Conservation (phyloP, 1,140 invertebrate species). For the Drosophila prosaltans region DNA sequence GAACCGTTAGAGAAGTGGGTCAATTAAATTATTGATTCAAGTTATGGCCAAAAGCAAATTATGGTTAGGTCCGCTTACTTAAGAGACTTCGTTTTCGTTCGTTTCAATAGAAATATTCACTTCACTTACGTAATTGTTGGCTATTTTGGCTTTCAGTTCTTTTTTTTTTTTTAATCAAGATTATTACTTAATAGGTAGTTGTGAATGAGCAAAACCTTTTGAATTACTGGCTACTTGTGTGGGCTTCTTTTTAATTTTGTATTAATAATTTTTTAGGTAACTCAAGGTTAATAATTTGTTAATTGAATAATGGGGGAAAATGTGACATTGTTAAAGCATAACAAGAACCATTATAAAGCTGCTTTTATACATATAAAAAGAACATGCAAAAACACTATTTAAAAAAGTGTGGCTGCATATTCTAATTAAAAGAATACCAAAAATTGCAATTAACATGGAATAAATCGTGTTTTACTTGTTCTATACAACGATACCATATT, state of each 20-base stretch:
- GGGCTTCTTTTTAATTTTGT: background rate
- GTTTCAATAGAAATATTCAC: constrained; percentile 34
- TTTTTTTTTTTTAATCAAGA: constrained; percentile 53
- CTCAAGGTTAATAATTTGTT: background rate
- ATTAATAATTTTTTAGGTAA: background rate
- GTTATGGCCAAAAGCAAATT: constrained; percentile 17
- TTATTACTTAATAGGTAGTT: constrained; percentile 12
- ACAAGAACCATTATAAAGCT: too few species aligned
- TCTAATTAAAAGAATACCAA: too few species aligned
- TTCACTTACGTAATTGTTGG: constrained; percentile 40
- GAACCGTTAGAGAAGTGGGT: constrained; percentile 34
- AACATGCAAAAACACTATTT: too few species aligned
- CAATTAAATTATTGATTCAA: constrained; percentile 56
- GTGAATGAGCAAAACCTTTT: constrained; percentile 8
- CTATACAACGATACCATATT: too few species aligned
- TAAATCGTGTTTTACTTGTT: too few species aligned
- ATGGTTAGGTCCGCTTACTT: constrained; percentile 1
- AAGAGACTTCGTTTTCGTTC: background rate
- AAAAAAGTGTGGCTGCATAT: too few species aligned
- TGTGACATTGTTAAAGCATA: too few species aligned
- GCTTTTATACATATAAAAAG: too few species aligned
- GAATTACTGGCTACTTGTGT: background rate
- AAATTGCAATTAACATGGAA: too few species aligned
- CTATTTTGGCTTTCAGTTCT: constrained; percentile 40
- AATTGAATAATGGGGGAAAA: background rate